Evolutionary conservation across 2,888 invertebrate genomes (phyloP).

Genomic region (Bugulina stolonifera): DNA sequence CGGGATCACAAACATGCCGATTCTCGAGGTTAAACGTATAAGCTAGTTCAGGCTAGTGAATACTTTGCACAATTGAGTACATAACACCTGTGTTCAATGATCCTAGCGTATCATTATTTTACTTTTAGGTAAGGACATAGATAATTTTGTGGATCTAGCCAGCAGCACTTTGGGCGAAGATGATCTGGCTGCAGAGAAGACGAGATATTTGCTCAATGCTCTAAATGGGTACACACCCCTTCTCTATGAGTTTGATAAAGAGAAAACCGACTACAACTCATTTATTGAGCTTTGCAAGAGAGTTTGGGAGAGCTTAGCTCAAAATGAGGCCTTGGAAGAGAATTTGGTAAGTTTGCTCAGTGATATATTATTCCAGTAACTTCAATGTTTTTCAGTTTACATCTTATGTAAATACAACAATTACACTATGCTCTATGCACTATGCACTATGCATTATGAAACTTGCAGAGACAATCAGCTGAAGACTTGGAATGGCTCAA

Average conservation of each 20-base stretch:
- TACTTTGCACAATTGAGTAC: no score
- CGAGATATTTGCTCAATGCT: constrained; percentile 43
- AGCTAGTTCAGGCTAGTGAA: no score
- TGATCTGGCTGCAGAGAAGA: constrained; percentile 38
- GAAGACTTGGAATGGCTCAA: constrained; percentile 39
- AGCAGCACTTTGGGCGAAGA: constrained; percentile 39
- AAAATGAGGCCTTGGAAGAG: constrained; percentile 37
- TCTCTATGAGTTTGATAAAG: constrained; percentile 37
- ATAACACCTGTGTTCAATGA: no score
- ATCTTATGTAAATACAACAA: no score
- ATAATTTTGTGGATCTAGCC: constrained; percentile 40
- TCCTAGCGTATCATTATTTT: no score
- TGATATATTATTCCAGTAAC: no score
- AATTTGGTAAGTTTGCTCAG: constrained; percentile 40
- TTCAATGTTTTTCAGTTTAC: no score
- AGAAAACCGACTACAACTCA: constrained; percentile 32
- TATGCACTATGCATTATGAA: no score
- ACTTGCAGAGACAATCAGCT: constrained; percentile 33
- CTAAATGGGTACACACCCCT: constrained; percentile 45
- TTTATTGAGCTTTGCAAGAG: constrained; percentile 36
- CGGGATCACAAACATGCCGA: no score
- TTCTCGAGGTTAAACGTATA: no score
- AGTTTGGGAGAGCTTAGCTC: constrained; percentile 38
- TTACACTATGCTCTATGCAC: no score
- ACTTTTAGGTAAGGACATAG: constrained; percentile 31